Base-by-base conservation (phyloP, 2,888 invertebrate genomes). In the Adineta ricciae region DNA sequence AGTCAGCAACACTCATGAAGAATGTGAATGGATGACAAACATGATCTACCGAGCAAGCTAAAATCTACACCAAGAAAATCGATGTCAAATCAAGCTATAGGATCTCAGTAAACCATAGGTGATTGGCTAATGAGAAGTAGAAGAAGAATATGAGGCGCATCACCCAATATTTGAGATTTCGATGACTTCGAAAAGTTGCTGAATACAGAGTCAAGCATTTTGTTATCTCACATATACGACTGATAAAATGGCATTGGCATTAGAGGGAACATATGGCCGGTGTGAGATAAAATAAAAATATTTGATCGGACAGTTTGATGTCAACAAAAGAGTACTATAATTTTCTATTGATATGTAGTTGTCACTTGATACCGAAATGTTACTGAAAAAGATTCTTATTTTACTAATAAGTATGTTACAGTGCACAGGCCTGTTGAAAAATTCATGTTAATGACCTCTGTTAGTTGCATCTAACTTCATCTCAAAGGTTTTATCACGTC, bases 61-160 rank as follows among this genome's bases (percentile, higher is more conserved):
- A 72, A 46, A 83, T 32, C 83, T 24, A 83, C 7, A 19, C 83
- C 24, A 16, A 85, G 32, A 27, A 85, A n/a, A 32, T 83, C 46
- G 9, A 73, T 56, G 14, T 83, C 85, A 36, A 36, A 85, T 72
- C 27, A 85, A 16, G 64, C 83, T 73, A 82, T 52, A 50, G 14
- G 83, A 83, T n/a, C 83, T 85, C 14, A 85, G 32, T 54, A 85
- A 73, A 56, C 83, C 85, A 54, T 85, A 85, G 9, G 73, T 54
- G n/a, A 52, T 83, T 85, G 83, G 32, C 52, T 49, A 9, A 85
- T 24, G 27, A 85, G 49, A 14, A 85, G 36, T 32, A 85, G 54
- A 27, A 85, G 27, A 38, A 85, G 52, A n/a, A 83, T 21, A 64
- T 84, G 84, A 32, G 49, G 24, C 16, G 64, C 64, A 36, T 84